Base-by-base conservation (phyloP, 2,888 invertebrate genomes). In the Unio delphinus region DNA sequence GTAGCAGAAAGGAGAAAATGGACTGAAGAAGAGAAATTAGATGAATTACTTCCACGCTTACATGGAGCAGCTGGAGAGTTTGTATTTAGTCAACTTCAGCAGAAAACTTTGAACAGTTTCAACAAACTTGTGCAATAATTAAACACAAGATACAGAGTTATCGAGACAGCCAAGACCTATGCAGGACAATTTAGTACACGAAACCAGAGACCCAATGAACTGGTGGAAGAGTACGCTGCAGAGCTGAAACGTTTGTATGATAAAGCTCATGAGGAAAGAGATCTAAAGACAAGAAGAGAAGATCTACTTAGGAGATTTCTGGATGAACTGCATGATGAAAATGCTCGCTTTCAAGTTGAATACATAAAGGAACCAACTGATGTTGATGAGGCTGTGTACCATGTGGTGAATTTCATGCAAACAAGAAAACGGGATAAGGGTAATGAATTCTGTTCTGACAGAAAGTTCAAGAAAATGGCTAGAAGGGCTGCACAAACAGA, bases 281-380 rank as follows among this genome's bases (percentile, higher is more conserved):
- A 64, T 23, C 11, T 55, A 26, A 34, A 30, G 26, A 64, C 55
- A 17, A 34, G 64, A 20, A 28, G 56, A 34, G 64, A 64, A 15
- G 64, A 64, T 54, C 18, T 64, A 54, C 55, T 64, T 18, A 30
- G 64, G 26, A 30, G 30, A 26, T 64, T 64, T 23, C 30, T 55
- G 23, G 64, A 64, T 55, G 55, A 55, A 18, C 55, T 64, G 8
- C 64, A 55, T 26, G 64, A 64, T 55, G 54, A 64, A 23, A 56
- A 64, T 64, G 64, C 64, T 1, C 64, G 56, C 55, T 64, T 64
- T 54, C 55, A 64, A 23, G 55, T 64, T 15, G 64, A 64, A 54
- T 64, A 55, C 26, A n/a, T 55, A 23, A 64, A 64, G 55, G 64
- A 64, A 56, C 64, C 55, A 18, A 55, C 55, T 17, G 56, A 18